Conservation (phyloP, 2,113 vertebrate genomes). For the Oreochromis niloticus region DNA sequence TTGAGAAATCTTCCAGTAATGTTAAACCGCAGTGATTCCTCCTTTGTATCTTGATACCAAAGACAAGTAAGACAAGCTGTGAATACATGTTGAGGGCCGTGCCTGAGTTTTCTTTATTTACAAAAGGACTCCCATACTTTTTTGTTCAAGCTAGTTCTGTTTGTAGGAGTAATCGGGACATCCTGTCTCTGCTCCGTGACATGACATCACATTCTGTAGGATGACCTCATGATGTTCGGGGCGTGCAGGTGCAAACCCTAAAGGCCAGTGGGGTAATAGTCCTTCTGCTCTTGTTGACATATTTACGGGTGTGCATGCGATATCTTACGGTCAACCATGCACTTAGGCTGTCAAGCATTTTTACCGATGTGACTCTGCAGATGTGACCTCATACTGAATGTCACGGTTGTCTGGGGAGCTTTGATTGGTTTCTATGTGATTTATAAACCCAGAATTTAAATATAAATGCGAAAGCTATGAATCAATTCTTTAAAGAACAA, state of each 20-base stretch:
- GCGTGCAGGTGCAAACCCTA: slow-evolving; percentile 51
- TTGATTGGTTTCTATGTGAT: slow-evolving; percentile 14
- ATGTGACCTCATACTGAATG: slow-evolving; percentile 43
- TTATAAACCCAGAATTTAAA: background rate
- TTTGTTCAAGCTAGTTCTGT: background rate
- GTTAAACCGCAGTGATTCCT: background rate
- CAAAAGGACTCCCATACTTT: background rate
- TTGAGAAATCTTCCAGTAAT: background rate
- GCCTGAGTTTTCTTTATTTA: slow-evolving; percentile 2
- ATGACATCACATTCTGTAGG: slow-evolving; percentile 7
- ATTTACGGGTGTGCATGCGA: slow-evolving; percentile 47
- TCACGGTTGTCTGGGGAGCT: background rate
- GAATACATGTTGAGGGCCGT: background rate
- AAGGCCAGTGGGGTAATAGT: slow-evolving; percentile 26
- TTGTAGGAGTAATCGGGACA: background rate
- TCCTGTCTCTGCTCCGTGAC: background rate
- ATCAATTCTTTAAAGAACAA: background rate
- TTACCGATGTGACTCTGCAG: slow-evolving; percentile 29
- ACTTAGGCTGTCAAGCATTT: slow-evolving; percentile 25
- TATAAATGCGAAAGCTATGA: slow-evolving; percentile 6
- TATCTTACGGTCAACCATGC: slow-evolving; percentile 23
- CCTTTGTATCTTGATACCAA: background rate
- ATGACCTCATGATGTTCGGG: slow-evolving; percentile 37
- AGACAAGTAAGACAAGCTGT: background rate
- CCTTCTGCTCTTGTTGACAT: slow-evolving; percentile 43